Evolutionary conservation across 2,113 vertebrate genomes (phyloP).

Genomic region (Amblyopsis rosae): DNA sequence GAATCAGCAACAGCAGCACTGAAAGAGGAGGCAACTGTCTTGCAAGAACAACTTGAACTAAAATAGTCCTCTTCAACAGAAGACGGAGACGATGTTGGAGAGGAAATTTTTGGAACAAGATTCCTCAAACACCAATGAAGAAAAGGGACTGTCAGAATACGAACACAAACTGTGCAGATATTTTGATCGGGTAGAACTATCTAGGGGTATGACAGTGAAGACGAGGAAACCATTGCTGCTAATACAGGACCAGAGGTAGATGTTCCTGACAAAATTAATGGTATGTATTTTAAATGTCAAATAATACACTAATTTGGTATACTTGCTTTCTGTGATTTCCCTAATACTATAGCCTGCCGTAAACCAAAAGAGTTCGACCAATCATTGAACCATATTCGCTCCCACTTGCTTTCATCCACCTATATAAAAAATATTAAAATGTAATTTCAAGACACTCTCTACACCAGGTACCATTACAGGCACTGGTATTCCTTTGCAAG

Average conservation of each 20-base stretch:
- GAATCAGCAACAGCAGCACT: constrained; percentile 1
- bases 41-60: constrained; percentile 1
- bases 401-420: too few species aligned
- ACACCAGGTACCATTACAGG: too few species aligned
- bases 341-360: background rate
- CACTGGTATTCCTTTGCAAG: too few species aligned
- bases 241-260: background rate
- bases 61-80: constrained; percentile 22
- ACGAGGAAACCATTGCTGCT: background rate
- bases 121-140: constrained; percentile 9
- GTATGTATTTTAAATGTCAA: background rate
- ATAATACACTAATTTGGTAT: background rate
- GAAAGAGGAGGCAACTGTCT: constrained; percentile 11
- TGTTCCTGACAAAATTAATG: background rate
- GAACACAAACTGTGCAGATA: constrained; percentile 46
- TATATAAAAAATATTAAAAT: too few species aligned
- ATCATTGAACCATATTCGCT: too few species aligned
- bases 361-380: background rate
- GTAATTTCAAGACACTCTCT: too few species aligned
- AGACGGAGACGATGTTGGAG: constrained; percentile 22
- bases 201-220: background rate
- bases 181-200: constrained; percentile 36
- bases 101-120: constrained; percentile 28
- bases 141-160: constrained; percentile 26
- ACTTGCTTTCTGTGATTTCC: background rate